phyloP scores from a whole-genome alignment of 2,888 invertebrate genomes.

The Chaetoderma sp. region DNA sequence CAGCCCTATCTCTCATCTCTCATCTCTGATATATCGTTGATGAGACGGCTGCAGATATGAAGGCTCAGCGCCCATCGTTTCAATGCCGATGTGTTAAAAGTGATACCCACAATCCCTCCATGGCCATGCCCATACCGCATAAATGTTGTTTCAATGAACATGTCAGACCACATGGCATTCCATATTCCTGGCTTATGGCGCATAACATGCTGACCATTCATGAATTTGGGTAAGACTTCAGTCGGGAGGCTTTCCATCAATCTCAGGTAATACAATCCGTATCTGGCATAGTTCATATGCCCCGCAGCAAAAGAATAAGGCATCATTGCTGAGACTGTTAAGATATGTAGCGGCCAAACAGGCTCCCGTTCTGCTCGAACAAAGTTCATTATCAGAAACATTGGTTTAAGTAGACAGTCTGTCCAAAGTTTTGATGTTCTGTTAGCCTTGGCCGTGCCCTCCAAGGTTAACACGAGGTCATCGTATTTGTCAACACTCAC shows the following conservation, averaged over 20 bases:
- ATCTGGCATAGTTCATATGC: slow-evolving; percentile 38
- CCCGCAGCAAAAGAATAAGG: slow-evolving; percentile 43
- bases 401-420: slow-evolving; percentile 35
- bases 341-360: slow-evolving; percentile 38
- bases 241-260: slow-evolving; percentile 23
- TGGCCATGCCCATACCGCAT: slow-evolving; percentile 47
- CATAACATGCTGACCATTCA: slow-evolving; percentile 41
- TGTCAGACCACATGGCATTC: slow-evolving; percentile 45
- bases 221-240: slow-evolving; percentile 25
- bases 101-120: slow-evolving; percentile 41
- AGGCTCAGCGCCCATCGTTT: slow-evolving; percentile 41
- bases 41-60: slow-evolving; percentile 29
- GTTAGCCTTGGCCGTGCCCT: slow-evolving; percentile 1
- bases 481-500: background rate
- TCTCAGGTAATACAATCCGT: too few relatives aligned
- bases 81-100: slow-evolving; percentile 34
- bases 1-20: too few relatives aligned
- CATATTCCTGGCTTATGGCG: slow-evolving; percentile 38
- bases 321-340: slow-evolving; percentile 33
- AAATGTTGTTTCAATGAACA: slow-evolving; percentile 46
- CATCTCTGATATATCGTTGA: slow-evolving; percentile 9
- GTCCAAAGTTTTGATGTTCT: slow-evolving; percentile 29
- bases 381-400: slow-evolving; percentile 37
- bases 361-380: slow-evolving; percentile 38
- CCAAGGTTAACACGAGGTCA: slow-evolving; percentile 1